Evolutionary conservation across 2,888 invertebrate genomes (phyloP).

Genomic region (Ectemnius cavifrons): DNA sequence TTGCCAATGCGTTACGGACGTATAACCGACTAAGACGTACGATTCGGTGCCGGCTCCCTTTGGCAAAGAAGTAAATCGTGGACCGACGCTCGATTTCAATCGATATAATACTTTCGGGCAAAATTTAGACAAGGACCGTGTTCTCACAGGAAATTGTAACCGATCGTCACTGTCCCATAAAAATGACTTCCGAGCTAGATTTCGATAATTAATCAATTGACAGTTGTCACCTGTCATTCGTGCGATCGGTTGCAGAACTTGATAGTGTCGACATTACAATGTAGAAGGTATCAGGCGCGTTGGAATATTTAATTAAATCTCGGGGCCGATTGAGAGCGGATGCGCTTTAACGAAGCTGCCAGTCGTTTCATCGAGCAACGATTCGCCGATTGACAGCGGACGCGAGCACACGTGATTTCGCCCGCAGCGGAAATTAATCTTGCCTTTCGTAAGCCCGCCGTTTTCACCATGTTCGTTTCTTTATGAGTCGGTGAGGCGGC

Average conservation of each 20-base stretch:
- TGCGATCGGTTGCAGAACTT: slow-evolving; percentile 1
- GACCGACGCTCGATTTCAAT: slow-evolving; percentile 18
- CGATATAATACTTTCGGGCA: slow-evolving; percentile 30
- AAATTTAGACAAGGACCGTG: too few relatives aligned
- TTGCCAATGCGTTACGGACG: slow-evolving; percentile 36
- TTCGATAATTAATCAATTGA: background rate
- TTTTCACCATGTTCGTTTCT: background rate
- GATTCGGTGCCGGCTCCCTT: slow-evolving; percentile 30
- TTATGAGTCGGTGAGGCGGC: background rate
- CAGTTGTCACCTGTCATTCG: background rate
- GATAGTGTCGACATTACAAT: slow-evolving; percentile 32
- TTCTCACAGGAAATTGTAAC: too few relatives aligned
- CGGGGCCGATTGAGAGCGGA: slow-evolving; percentile 28
- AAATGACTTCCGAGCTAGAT: too few relatives aligned
- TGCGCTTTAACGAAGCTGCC: slow-evolving; percentile 50
- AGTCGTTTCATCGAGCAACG: slow-evolving; percentile 26
- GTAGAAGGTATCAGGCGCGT: slow-evolving; percentile 31
- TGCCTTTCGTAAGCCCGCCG: background rate
- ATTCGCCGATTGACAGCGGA: slow-evolving; percentile 16
- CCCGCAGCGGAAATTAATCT: background rate
- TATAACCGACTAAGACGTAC: slow-evolving; percentile 44
- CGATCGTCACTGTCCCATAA: too few relatives aligned
- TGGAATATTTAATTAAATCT: slow-evolving; percentile 55
- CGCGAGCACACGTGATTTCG: slow-evolving; percentile 18
- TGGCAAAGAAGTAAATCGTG: slow-evolving; percentile 43